Conservation (phyloP, 2,113 vertebrate genomes). For the Oreochromis niloticus region DNA sequence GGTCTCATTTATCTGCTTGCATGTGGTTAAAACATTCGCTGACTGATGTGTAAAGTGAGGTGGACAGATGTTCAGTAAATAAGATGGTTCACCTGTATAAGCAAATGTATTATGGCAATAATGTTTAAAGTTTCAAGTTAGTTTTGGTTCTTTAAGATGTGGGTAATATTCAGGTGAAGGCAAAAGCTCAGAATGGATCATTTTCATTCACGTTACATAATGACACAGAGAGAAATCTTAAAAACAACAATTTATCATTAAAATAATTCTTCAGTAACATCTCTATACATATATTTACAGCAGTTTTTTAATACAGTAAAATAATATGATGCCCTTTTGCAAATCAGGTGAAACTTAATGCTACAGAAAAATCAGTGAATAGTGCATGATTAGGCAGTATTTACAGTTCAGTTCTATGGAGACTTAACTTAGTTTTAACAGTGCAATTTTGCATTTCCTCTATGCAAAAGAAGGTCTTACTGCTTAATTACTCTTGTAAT, state of each 20-base stretch:
- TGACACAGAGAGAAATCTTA: not conserved
- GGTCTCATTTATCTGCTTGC: not conserved
- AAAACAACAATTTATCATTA: not conserved
- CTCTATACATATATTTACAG: conserved; percentile 25
- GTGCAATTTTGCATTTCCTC: conserved; percentile 31
- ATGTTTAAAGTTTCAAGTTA: not conserved
- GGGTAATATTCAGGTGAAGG: not conserved
- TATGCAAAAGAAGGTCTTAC: not conserved
- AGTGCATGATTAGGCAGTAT: conserved; percentile 20
- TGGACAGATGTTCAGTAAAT: not conserved
- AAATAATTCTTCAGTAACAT: not conserved
- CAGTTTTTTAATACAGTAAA: not conserved
- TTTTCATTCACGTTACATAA: not conserved
- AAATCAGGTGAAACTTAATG: not conserved
- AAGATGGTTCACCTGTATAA: not conserved
- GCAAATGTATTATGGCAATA: not conserved
- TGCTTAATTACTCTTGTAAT: not conserved
- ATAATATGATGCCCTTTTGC: conserved; percentile 2
- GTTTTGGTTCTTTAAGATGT: not conserved
- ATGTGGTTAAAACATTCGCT: not conserved
- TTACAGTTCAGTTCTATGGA: conserved; percentile 14
- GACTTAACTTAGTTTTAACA: conserved; percentile 11
- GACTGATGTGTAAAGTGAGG: not conserved
- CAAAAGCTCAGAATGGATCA: not conserved
- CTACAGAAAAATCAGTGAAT: conserved; percentile 26